Percentiles rank a stretch among this genome's conserved stretches.
phyloP scores from a whole-genome alignment of 2,888 invertebrate species.

The Tolmerus cingulatus region DNA sequence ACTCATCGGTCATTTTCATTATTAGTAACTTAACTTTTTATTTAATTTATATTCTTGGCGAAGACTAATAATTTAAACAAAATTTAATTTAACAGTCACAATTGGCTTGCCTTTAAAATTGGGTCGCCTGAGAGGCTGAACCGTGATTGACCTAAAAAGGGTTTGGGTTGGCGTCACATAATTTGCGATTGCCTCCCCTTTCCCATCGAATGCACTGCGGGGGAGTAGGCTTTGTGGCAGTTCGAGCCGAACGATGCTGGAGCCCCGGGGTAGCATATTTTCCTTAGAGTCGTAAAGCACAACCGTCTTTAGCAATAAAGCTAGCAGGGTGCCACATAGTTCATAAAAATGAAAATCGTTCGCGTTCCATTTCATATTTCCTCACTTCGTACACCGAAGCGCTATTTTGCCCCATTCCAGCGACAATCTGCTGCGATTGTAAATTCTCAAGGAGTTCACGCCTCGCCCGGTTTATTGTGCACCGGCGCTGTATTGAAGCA shows the following conservation, averaged over 20 bases:
- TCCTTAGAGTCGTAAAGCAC: neutral
- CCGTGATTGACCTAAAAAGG: neutral
- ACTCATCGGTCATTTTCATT: too few relatives aligned
- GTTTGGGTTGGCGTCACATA: neutral
- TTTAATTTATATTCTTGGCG: too few relatives aligned
- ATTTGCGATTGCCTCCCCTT: neutral
- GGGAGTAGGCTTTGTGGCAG: neutral
- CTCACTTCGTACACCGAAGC: neutral
- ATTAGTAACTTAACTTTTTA: too few relatives aligned
- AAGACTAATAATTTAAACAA: too few relatives aligned
- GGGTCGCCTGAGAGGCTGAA: neutral
- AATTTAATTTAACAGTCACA: neutral
- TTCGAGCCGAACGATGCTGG: neutral
- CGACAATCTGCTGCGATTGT: conserved; percentile 29
- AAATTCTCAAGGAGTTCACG: conserved; percentile 19
- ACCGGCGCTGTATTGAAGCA: conserved; percentile 13
- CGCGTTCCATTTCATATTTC: neutral
- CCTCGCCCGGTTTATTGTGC: conserved; percentile 29
- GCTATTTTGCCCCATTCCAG: neutral
- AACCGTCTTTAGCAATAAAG: conserved; percentile 17
- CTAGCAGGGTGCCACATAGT: conserved; percentile 8
- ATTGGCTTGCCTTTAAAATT: neutral
- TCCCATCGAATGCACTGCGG: neutral
- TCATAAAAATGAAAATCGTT: conserved; percentile 24
- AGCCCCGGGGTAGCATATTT: neutral